Evolutionary conservation across 2,888 invertebrate species (phyloP), one percentile per base, ranked within the genome.

Genomic region (Ecliptopera silaceata): DNA sequence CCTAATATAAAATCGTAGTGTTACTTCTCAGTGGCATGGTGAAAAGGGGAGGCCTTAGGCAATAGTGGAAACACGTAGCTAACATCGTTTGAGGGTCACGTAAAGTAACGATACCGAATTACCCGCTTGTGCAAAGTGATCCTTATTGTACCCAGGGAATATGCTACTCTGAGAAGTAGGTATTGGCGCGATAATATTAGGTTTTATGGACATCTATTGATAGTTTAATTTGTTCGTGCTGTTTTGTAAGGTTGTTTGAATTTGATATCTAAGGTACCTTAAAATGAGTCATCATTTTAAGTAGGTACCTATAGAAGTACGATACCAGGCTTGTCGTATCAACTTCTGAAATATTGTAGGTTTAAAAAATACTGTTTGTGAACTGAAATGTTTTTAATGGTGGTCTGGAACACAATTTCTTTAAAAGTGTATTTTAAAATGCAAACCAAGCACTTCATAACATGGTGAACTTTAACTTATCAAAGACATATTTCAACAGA

Each of bases 71-170:
- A 86, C 87, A 84, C 86, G 84, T 84, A 80, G 79, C 77, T 74
- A 80, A 84, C 85, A 86, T 82, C 79, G 78, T 76, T 74, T 65
- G 73, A 72, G 76, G 84, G 89, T 88, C 89, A 89, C 87, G 88
- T 88, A 83, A 74, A 71, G 77, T 75, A 71, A 76, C 79, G 76
- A 82, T 79, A 79, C 82, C 74, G 84, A 82, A 86, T 85, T 83
- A 86, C 82, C 72, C 80, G 78, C 71, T 80, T 70, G 74, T 78
- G 78, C 82, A 82, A 83, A 82, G 81, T 84, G 79, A 80, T 84
- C 80, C 80, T 79, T 78, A 82, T 78, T 77, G 80, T 81, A 69
- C 75, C 83, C 76, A 75, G 84, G 84, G 84, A 86, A 86, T 86
- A 84, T 77, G 72, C 68, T 64, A 55, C 57, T 63, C 66, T 64